Base-by-base conservation (phyloP, 1,140 invertebrate species). In the Maconellicoccus hirsutus region DNA sequence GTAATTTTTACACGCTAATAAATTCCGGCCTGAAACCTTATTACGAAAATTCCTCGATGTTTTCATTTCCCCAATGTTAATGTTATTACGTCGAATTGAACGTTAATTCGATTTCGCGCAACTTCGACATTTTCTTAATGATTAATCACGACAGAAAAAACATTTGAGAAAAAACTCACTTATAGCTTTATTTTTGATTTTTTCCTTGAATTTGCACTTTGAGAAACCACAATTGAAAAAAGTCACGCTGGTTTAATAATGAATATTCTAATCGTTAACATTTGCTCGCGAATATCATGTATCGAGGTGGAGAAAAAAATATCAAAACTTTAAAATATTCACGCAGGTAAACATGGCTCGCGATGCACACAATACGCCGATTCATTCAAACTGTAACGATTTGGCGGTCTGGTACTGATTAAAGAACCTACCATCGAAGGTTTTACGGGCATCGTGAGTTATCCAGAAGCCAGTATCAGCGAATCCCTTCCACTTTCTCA, bases 381-480 rank as follows among this genome's bases (percentile, higher is more conserved):
- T 66, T 66, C 61, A 66, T 25, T 19, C 61, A 23, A 66, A 66
- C 10, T 66, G 22, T 66, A 23, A 66, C 61, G 61, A 66, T 66
- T 66, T 66, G 19, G 61, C 25, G 61, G 22, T 25, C 25, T 26
- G 61, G 3, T 22, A 66, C 61, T 66, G 61, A 66, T 66, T 66
- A 66, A 66, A 16, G 61, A 66, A 66, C 61, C 61, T 66, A 66
- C 61, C 61, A 66, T 66, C 22, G 61, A 25, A 66, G 61, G 61
- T 26, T 66, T 23, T 66, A 23, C 25, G 19, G 42, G 61, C 21
- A 66, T 66, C 21, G 61, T 66, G 22, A 4, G 61, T 66, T 66
- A 52, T 52, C n/a, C 42, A 52, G 42, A 19, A 52, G 42, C 42
- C 42, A 19, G 12, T 6, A 33, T 16, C 42, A 19, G n/a, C 42